These are phyloP conservation scores for Heterohyrax brucei DNA, from an alignment of 2,797 vertebrate species.

Conservation along the genomic window DNA sequence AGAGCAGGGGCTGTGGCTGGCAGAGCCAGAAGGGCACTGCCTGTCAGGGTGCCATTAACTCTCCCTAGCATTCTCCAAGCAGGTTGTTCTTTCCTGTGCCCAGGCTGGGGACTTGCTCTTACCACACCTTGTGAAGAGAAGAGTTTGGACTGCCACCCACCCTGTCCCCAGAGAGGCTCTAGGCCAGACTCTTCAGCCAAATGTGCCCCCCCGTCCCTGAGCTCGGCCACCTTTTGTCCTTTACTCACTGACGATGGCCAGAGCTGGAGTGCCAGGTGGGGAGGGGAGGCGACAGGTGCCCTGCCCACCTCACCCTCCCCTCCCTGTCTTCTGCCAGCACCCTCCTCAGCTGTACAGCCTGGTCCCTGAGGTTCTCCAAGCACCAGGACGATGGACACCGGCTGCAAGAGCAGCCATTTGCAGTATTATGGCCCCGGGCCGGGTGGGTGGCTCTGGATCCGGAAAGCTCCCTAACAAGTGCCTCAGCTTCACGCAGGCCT, in stretches of 20 bases:
- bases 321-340: not conserved
- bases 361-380: not conserved
- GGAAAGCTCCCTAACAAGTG: not conserved
- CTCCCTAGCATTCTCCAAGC: not conserved
- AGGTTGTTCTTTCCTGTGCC: not conserved
- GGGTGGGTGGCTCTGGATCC: not conserved
- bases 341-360: not conserved
- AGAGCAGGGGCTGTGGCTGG: not conserved
- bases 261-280: not conserved
- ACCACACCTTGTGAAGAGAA: conserved; percentile 43
- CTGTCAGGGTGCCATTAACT: not conserved
- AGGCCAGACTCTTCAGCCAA: conserved; percentile 82
- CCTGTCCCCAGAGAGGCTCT: not conserved
- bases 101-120: conserved; percentile 30
- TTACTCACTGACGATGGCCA: not conserved
- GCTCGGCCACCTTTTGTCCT: not conserved
- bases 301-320: not conserved
- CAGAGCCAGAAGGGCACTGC: not conserved
- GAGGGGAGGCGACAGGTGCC: not conserved
- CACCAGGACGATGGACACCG: not conserved
- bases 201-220: not conserved
- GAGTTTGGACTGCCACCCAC: conserved; percentile 54
- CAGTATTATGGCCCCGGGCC: not conserved
- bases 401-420: conserved; percentile 24
- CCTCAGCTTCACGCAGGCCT: not conserved